Conservation (phyloP, 2,113 vertebrate species). For the Planiliza haematocheilus region DNA sequence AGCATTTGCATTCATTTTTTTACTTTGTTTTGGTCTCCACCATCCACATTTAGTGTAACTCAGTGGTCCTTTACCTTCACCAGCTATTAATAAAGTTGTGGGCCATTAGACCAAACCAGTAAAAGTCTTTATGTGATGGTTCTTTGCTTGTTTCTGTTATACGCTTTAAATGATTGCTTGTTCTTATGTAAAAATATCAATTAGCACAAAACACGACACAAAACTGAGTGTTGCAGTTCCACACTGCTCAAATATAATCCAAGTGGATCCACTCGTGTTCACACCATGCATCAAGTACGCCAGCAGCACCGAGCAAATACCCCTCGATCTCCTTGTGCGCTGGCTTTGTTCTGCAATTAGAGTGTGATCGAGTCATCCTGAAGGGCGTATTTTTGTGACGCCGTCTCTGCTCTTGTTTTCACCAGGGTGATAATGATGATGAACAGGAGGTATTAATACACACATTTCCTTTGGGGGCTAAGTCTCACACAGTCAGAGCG, state of each 20-base stretch:
- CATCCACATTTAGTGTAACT: too few species aligned
- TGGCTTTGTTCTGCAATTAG: slow-evolving; percentile 58
- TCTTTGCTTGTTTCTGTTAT: too few species aligned
- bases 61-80: too few species aligned
- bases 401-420: slow-evolving; percentile 65
- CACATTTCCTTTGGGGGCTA: slow-evolving; percentile 61
- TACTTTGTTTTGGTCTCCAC: too few species aligned
- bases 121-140: too few species aligned
- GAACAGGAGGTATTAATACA: slow-evolving; percentile 71
- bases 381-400: slow-evolving; percentile 53
- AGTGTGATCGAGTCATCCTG: slow-evolving; percentile 56
- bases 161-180: too few species aligned
- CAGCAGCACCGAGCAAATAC: slow-evolving; percentile 34
- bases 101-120: too few species aligned
- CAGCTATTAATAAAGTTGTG: too few species aligned
- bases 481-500: slow-evolving; percentile 54
- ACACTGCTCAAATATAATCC: neutral
- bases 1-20: too few species aligned
- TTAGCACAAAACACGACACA: too few species aligned
- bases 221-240: too few species aligned
- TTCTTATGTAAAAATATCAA: too few species aligned
- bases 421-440: slow-evolving; percentile 59
- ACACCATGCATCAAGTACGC: slow-evolving; percentile 9
- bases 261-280: slow-evolving; percentile 13
- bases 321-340: slow-evolving; percentile 14